Percentiles rank a stretch among this genome's conserved stretches.
Conservation (phyloP, 2,888 invertebrate species). For the Scrobipalpa costella region DNA sequence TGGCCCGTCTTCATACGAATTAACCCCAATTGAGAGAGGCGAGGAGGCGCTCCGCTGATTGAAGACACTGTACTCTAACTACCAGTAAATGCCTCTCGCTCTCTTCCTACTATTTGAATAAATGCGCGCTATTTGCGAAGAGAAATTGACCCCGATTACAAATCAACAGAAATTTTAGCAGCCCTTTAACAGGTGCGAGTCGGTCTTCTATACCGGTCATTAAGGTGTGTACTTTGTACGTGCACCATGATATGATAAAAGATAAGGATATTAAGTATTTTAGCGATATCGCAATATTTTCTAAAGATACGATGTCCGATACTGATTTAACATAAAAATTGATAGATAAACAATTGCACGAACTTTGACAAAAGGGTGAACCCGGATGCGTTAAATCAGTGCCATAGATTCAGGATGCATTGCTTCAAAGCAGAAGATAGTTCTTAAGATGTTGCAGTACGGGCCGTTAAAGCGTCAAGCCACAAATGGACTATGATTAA, state of each 20-base stretch:
- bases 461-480: constrained; percentile 37
- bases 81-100: constrained; percentile 54
- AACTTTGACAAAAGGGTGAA: constrained; percentile 5
- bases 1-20: constrained; percentile 75
- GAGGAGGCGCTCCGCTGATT: constrained; percentile 78
- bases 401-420: constrained; percentile 26
- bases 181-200: constrained; percentile 15
- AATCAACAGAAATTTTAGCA: constrained; percentile 22
- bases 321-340: not conserved
- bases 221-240: constrained; percentile 14
- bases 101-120: constrained; percentile 58
- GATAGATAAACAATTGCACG: constrained; percentile 1
- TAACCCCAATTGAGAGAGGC: constrained; percentile 79
- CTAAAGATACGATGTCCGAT: constrained; percentile 13
- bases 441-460: constrained; percentile 30
- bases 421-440: constrained; percentile 21
- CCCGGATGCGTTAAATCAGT: constrained; percentile 23
- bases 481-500: constrained; percentile 46
- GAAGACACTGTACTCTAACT: constrained; percentile 64
- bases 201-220: not conserved
- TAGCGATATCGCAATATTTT: not conserved
- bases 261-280: constrained; percentile 14
- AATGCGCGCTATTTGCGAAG: constrained; percentile 35
- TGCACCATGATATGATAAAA: constrained; percentile 16
- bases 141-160: constrained; percentile 29